These are phyloP conservation scores for Julus scanicus DNA, from an alignment of 2,888 invertebrate species.

Conservation along the genomic window DNA sequence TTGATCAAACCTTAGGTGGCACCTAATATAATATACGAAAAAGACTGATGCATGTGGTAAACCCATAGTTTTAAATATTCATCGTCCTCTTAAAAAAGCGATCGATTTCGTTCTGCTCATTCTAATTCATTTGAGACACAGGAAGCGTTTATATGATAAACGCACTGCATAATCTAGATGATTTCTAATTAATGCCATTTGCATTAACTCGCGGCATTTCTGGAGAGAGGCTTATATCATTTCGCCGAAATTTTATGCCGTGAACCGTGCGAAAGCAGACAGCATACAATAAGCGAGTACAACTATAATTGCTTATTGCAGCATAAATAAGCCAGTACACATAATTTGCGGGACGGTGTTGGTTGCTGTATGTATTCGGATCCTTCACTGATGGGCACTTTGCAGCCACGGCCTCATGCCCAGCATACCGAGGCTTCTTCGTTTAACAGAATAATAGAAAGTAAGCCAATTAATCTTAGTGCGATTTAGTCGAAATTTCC, in stretches of 20 bases:
- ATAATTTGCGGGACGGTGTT: background rate
- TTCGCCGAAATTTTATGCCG: background rate
- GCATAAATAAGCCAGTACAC: conserved; percentile 22
- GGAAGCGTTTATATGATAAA: conserved; percentile 42
- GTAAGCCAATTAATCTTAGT: conserved; percentile 22
- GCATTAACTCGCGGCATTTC: background rate
- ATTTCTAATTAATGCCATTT: conserved; percentile 36
- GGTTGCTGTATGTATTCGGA: background rate
- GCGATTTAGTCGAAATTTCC: conserved; percentile 24
- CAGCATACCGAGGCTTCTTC: background rate
- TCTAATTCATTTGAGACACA: conserved; percentile 22
- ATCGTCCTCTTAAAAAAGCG: background rate
- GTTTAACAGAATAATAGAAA: background rate
- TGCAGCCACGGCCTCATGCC: background rate
- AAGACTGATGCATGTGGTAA: background rate
- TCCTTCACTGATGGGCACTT: background rate
- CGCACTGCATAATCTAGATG: conserved; percentile 12
- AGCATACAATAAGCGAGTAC: background rate
- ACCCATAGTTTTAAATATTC: background rate
- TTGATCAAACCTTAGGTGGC: too few relatives aligned
- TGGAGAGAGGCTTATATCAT: background rate
- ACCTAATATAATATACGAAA: too few relatives aligned
- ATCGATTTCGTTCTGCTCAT: conserved; percentile 5
- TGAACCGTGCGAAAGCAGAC: background rate
- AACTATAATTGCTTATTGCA: conserved; percentile 35